phyloP scores from a whole-genome alignment of 2,797 vertebrate genomes.

The Mus spretus region DNA sequence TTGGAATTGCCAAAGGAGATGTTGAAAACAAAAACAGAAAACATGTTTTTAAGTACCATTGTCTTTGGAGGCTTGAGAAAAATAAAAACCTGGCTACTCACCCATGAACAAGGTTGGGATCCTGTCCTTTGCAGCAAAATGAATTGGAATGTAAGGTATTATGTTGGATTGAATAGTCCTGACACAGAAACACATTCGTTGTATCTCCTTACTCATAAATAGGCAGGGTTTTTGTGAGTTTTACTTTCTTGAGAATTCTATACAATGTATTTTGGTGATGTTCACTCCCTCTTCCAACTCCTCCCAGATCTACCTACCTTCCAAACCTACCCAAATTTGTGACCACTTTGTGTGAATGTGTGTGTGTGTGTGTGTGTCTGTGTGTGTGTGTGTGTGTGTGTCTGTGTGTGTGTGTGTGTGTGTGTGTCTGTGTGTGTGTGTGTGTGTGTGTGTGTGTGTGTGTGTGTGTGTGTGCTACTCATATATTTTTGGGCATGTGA shows the following conservation, averaged over 20 bases:
- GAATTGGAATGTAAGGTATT: background rate
- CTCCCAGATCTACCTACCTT: background rate
- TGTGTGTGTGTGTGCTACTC: background rate
- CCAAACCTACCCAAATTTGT: background rate
- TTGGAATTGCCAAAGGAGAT: background rate
- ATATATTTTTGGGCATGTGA: background rate
- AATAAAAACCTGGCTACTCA: constrained; percentile 20
- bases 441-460: too few relatives aligned
- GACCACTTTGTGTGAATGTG: background rate
- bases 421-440: too few relatives aligned
- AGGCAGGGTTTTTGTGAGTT: background rate
- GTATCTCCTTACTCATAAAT: background rate
- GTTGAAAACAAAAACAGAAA: constrained; percentile 46
- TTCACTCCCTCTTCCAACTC: background rate
- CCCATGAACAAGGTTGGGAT: background rate
- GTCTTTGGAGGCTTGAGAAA: constrained; percentile 18
- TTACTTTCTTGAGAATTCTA: background rate
- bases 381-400: too few relatives aligned
- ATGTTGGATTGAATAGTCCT: background rate
- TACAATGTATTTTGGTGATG: background rate
- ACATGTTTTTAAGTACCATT: background rate
- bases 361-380: too few relatives aligned
- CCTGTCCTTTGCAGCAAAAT: background rate
- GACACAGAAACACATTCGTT: background rate
- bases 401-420: too few relatives aligned